These are phyloP conservation scores for Campoletis sonorensis DNA, from an alignment of 1,140 invertebrate species.

Conservation along the genomic window DNA sequence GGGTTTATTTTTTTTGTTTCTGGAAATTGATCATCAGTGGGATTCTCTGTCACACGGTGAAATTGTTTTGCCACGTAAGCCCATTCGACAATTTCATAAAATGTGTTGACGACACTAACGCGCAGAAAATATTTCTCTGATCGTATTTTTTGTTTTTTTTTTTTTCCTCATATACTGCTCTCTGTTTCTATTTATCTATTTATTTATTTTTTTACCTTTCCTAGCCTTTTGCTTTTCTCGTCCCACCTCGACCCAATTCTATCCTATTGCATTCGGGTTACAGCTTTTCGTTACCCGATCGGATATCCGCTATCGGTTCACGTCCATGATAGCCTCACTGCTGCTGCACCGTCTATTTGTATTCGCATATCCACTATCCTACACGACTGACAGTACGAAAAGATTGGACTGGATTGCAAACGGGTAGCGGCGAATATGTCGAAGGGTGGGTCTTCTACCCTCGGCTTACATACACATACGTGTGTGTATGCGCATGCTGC, in stretches of 20 bases:
- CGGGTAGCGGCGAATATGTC: neutral
- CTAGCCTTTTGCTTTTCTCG: neutral
- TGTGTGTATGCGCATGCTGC: too few species aligned
- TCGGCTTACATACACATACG: neutral
- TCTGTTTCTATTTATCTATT: too few species aligned
- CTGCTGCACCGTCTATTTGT: neutral
- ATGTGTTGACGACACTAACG: too few species aligned
- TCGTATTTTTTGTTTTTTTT: too few species aligned
- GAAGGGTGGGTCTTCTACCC: neutral
- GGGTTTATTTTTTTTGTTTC: too few species aligned
- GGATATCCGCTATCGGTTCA: slow-evolving; percentile 19
- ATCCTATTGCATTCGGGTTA: slow-evolving; percentile 12
- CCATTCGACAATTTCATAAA: too few species aligned
- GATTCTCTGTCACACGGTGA: too few species aligned
- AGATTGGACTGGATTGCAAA: neutral
- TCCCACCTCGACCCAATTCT: neutral
- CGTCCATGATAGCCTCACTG: neutral
- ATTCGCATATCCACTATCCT: neutral
- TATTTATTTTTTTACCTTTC: neutral
- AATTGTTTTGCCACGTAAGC: too few species aligned
- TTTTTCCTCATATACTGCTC: too few species aligned
- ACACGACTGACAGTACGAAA: neutral
- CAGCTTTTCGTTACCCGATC: slow-evolving; percentile 19
- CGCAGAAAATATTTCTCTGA: neutral
- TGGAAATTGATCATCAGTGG: too few species aligned